phyloP scores from a whole-genome alignment of 2,888 invertebrate species.

The Mimumesa dahlbomi region DNA sequence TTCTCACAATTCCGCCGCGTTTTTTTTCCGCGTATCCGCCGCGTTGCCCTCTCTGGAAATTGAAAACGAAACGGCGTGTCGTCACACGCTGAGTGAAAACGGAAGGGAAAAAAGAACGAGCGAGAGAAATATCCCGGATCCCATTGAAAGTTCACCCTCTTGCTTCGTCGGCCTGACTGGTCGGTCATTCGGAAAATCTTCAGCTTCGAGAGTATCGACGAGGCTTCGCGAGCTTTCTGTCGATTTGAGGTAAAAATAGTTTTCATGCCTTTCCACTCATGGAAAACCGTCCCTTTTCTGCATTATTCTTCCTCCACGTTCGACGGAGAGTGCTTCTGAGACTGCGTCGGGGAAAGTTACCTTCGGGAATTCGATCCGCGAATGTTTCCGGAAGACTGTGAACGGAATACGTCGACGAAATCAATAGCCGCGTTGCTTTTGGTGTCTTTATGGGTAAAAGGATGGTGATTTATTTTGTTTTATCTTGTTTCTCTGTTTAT shows the following conservation, averaged over 20 bases:
- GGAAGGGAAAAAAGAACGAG: slow-evolving; percentile 36
- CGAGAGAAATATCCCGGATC: slow-evolving; percentile 33
- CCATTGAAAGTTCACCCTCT: slow-evolving; percentile 48
- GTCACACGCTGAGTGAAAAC: slow-evolving; percentile 35
- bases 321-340: not conserved
- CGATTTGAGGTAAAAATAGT: slow-evolving; percentile 22
- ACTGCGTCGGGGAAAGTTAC: not conserved
- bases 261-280: not conserved
- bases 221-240: slow-evolving; percentile 6
- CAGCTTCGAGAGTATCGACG: slow-evolving; percentile 31
- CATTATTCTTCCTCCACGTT: slow-evolving; percentile 15
- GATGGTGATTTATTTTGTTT: too few species aligned
- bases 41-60: slow-evolving; percentile 38
- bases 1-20: slow-evolving; percentile 10
- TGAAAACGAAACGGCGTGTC: slow-evolving; percentile 51
- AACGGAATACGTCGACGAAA: not conserved
- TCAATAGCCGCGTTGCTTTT: too few species aligned
- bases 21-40: slow-evolving; percentile 21
- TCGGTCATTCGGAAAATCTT: slow-evolving; percentile 53
- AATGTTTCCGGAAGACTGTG: not conserved
- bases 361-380: not conserved
- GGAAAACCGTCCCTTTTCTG: not conserved
- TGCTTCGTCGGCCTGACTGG: slow-evolving; percentile 25
- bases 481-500: too few species aligned
- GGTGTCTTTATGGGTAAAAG: too few species aligned